These are phyloP conservation scores for Calliopsis andreniformis DNA, from an alignment of 1,140 invertebrate genomes.

Conservation along the genomic window DNA sequence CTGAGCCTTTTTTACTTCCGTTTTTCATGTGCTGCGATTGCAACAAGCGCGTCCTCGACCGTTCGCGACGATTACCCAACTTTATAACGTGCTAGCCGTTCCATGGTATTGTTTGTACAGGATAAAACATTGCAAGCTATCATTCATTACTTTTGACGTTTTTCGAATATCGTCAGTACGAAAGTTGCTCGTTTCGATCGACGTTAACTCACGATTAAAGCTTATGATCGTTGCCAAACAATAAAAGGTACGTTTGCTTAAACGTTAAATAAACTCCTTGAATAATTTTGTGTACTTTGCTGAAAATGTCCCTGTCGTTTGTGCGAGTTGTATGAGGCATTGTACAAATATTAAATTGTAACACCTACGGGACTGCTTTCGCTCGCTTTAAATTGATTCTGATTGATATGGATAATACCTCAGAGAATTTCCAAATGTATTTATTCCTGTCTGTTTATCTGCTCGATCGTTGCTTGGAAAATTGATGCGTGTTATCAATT, in stretches of 20 bases:
- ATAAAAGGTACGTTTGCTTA: too few species aligned
- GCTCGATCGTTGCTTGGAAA: not conserved
- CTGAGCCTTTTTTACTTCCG: conserved; percentile 22
- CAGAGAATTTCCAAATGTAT: not conserved
- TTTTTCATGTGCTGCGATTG: not conserved
- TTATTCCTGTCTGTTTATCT: not conserved
- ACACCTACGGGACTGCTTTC: not conserved
- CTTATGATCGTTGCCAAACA: too few species aligned
- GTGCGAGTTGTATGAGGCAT: too few species aligned
- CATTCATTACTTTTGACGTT: conserved; percentile 4
- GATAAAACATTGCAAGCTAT: conserved; percentile 36
- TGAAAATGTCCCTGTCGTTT: too few species aligned
- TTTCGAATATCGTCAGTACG: not conserved
- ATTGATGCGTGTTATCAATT: not conserved
- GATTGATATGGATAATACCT: not conserved
- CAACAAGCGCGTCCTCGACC: conserved; percentile 18
- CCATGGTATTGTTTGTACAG: conserved; percentile 15
- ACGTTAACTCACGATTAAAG: too few species aligned
- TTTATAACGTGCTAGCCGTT: conserved; percentile 35
- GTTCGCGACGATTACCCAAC: conserved; percentile 35
- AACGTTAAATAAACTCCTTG: not conserved
- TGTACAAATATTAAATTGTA: not conserved
- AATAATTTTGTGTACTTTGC: not conserved
- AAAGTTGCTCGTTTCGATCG: not conserved
- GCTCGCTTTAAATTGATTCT: not conserved